Percentiles rank a stretch among this genome's conserved stretches.
Evolutionary conservation across 2,113 vertebrate genomes (phyloP).

Genomic region (Polyodon spathula): DNA sequence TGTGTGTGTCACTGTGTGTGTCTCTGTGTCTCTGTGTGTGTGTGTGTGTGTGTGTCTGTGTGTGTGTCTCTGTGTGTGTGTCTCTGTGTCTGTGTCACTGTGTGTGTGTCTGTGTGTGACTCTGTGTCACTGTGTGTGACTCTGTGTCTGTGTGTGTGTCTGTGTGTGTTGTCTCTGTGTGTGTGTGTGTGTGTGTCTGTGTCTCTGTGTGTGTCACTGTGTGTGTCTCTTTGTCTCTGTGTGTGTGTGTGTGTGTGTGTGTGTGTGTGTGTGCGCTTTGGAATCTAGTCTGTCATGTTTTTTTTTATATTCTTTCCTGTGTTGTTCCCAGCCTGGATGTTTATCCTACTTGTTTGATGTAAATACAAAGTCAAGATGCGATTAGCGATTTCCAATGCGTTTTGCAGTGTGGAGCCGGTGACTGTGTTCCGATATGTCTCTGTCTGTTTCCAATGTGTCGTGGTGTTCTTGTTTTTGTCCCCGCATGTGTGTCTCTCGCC

Average conservation of each 20-base stretch:
- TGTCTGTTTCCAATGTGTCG: slow-evolving; percentile 17
- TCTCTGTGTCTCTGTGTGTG: too few relatives aligned
- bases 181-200: slow-evolving; percentile 27
- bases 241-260: neutral
- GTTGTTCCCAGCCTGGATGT: too few relatives aligned
- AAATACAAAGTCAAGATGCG: too few relatives aligned
- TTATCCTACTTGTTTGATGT: too few relatives aligned
- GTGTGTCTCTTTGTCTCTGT: neutral
- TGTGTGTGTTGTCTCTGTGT: slow-evolving; percentile 18
- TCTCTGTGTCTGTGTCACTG: neutral
- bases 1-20: too few relatives aligned
- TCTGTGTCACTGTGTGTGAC: slow-evolving; percentile 12
- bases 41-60: too few relatives aligned
- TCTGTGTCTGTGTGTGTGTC: slow-evolving; percentile 2
- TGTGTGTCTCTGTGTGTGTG: slow-evolving; percentile 4
- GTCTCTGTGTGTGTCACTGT: slow-evolving; percentile 22
- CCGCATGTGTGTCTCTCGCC: slow-evolving; percentile 25
- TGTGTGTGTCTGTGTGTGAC: neutral
- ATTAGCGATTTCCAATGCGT: slow-evolving; percentile 37
- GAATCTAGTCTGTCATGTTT: slow-evolving; percentile 1
- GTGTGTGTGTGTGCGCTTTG: slow-evolving; percentile 14
- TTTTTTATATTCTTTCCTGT: slow-evolving; percentile 2
- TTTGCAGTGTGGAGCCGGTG: slow-evolving; percentile 49
- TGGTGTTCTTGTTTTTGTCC: slow-evolving; percentile 25
- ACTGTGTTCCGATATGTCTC: slow-evolving; percentile 18